Evolutionary conservation across 2,113 vertebrate species (phyloP), one percentile per base, ranked within the genome.

Genomic region (Anguilla japonica): DNA sequence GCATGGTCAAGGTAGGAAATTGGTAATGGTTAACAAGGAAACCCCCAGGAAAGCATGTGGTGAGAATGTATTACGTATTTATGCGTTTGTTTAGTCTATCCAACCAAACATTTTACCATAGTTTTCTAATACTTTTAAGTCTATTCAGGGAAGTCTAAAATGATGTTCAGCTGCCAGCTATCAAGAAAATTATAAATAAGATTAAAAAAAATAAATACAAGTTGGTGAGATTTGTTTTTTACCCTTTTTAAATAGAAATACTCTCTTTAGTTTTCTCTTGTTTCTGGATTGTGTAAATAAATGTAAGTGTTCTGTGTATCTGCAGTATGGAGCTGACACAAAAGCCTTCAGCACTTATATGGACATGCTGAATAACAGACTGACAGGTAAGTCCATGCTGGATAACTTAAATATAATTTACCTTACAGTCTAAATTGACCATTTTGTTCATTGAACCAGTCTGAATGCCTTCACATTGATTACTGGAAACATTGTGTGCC

Each of bases 1-100:
- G 98, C 82, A 98, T 98, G 97, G 97, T 97, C 88, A 99, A 97
- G 98, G 98, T 99, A 90, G 0, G 82, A 26, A 0, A 22, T 4
- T 26, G 8, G 34, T 5, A 26, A n/a, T 26, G 18, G 26, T 84
- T 8, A 41, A 63, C n/a, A 43, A 41, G 39, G 29, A 57, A 78
- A n/a, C 2, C 60, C 60, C 71, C 16, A 9, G 71, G 63, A n/a
- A 71, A 8, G 26, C 20, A 14, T 11, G 40, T 11, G 4, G 16
- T 9, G 15, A 29, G 41, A 50, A 50, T 22, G 40, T 14, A 53
- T 67, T 67, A 67, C 5, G 11, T 41, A 84, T 13, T 71, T 40
- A 46, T 26, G 34, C 34, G 2, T 43, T 5, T 60, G 4, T 34
- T 56, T 87, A 34, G 39, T 56, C 18, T 20, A 0, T 11, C 50